Evolutionary conservation across 2,888 invertebrate genomes (phyloP).

Genomic region (Watsonalla cultraria): DNA sequence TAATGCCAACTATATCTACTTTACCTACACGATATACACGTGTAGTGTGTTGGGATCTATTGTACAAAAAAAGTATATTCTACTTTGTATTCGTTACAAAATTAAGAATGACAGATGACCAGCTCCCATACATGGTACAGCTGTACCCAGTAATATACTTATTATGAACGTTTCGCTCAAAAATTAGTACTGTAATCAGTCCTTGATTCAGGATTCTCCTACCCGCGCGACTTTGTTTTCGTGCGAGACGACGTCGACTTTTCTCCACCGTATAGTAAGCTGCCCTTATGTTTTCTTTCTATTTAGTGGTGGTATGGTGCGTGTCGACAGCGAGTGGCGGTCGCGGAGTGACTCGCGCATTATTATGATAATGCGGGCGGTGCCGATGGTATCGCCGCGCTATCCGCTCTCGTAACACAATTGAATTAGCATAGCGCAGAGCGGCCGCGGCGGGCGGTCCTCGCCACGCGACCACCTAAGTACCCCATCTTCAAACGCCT

Average conservation of each 20-base stretch:
- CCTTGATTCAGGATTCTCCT: no score
- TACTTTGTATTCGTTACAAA: neutral
- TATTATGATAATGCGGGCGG: slow-evolving; percentile 75
- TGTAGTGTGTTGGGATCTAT: no score
- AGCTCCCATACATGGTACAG: no score
- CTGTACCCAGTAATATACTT: no score
- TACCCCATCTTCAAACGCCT: slow-evolving; percentile 28
- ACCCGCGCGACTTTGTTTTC: no score
- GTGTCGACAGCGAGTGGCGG: slow-evolving; percentile 52
- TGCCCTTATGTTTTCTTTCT: no score
- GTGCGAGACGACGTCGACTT: no score
- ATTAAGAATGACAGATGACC: no score
- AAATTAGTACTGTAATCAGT: no score
- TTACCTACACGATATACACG: neutral
- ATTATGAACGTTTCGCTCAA: no score
- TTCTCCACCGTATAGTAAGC: no score
- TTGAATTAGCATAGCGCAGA: slow-evolving; percentile 75
- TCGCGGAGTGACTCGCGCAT: slow-evolving; percentile 68
- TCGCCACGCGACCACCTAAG: slow-evolving; percentile 67
- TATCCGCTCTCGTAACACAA: slow-evolving; percentile 67
- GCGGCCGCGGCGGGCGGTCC: slow-evolving; percentile 68
- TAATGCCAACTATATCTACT: neutral
- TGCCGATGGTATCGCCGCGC: slow-evolving; percentile 61
- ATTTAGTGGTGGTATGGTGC: slow-evolving; percentile 18
- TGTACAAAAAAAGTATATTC: neutral